A percentile compares a stretch with the other conserved stretches of the same genome.
phyloP scores from a whole-genome alignment of 2,797 vertebrate species.

The Anguilla pacifica region DNA sequence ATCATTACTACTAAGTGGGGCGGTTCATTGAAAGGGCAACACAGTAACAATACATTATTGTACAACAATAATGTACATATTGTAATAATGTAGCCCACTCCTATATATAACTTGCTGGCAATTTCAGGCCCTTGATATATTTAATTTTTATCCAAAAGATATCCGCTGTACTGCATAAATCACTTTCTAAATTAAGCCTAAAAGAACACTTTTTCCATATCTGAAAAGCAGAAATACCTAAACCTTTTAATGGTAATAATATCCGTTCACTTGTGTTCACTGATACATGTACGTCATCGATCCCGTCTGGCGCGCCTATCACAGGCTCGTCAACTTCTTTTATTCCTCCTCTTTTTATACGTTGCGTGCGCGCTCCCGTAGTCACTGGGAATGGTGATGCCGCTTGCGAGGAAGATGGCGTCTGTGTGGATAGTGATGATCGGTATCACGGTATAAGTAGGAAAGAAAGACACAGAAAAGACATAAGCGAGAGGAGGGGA shows the following conservation, averaged over 20 bases:
- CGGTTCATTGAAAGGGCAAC: no score
- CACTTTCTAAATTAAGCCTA: no score
- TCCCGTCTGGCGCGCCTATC: background rate
- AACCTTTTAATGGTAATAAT: background rate
- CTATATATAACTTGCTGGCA: no score
- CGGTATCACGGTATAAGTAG: constrained; percentile 72
- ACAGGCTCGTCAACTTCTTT: background rate
- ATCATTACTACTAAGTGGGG: no score
- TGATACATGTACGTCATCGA: background rate
- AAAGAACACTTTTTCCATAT: no score
- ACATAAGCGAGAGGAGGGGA: background rate
- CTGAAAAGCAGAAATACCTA: no score
- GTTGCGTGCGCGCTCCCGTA: constrained; percentile 52
- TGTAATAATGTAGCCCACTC: no score
- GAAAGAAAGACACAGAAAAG: constrained; percentile 34
- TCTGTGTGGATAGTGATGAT: constrained; percentile 68
- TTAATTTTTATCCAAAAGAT: no score
- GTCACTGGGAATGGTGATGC: constrained; percentile 55
- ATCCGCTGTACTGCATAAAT: no score
- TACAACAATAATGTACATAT: no score
- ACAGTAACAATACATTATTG: no score
- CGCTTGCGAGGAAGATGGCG: constrained; percentile 75
- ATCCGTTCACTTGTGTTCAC: background rate
- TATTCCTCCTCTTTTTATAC: constrained; percentile 1
- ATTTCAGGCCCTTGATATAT: no score